phyloP scores from a whole-genome alignment of 2,888 invertebrate species.

The Callimorpha dominula region DNA sequence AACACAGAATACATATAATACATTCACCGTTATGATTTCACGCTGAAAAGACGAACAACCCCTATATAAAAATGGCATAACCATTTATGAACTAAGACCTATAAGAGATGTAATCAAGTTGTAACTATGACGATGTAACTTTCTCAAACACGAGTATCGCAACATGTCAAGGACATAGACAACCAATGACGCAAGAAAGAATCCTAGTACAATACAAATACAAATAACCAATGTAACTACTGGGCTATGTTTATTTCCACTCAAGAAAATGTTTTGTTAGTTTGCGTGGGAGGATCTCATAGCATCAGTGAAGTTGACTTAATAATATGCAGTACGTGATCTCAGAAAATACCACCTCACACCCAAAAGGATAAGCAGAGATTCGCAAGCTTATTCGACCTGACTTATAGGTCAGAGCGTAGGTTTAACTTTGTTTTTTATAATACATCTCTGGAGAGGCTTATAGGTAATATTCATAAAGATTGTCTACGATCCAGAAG shows the following conservation, averaged over 20 bases:
- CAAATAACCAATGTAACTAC: slow-evolving; percentile 3
- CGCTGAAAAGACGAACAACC: background rate
- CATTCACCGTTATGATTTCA: background rate
- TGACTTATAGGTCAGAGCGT: slow-evolving; percentile 3
- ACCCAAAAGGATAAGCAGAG: background rate
- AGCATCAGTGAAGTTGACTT: background rate
- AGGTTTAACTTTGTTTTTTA: background rate
- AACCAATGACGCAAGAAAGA: slow-evolving; percentile 14
- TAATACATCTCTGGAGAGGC: no score
- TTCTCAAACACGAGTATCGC: background rate
- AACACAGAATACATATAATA: background rate
- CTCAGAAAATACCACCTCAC: background rate
- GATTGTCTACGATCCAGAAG: no score
- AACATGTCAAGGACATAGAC: background rate
- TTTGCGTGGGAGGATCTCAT: slow-evolving; percentile 9
- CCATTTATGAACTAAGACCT: no score
- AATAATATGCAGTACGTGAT: slow-evolving; percentile 2
- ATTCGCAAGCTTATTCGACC: slow-evolving; percentile 2
- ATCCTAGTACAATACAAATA: background rate
- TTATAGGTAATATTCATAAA: no score
- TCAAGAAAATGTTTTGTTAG: slow-evolving; percentile 3
- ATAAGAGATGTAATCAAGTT: background rate
- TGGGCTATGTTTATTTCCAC: slow-evolving; percentile 7
- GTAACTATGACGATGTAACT: background rate
- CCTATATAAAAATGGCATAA: background rate